Base-by-base conservation (phyloP, 2,888 invertebrate species). In the Coremacera marginata region DNA sequence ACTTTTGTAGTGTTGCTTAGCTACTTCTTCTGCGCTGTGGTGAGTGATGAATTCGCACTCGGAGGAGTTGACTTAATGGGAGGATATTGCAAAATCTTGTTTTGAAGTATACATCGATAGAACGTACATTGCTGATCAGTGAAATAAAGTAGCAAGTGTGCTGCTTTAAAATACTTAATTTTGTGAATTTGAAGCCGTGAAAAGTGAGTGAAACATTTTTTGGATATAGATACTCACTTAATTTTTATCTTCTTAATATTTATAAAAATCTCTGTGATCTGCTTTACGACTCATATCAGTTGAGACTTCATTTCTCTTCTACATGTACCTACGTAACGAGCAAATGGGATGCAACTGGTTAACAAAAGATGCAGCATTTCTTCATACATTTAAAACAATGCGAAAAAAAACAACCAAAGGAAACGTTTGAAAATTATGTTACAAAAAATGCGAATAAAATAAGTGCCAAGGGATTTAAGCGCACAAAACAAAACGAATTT, bases 41-140 rank as follows among this genome's bases (percentile, higher is more conserved):
- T 37, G 49, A 3, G 22, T 49, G 68, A 25, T 68, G 51, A 44
- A 5, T 25, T 44, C n/a, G 34, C 44, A 62, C 44, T 49, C 25
- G 11, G 2, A 37, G 57, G 37, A 22, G 22, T 63, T 51, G 44
- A 3, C 31, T 63, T 73, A 51, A 52, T 51, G 63, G 27, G 52
- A n/a, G 65, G 52, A 63, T 52, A 52, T 73, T 65, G 73, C 73
- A n/a, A 19, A 65, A 52, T 73, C 73, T 51, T 73, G 62, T 63
- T 63, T 73, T 27, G 14, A 5, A 16, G 19, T 14, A 44, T 44
- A 0, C 1, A 44, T 1, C 44, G 1, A 11, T 44, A 14, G 14
- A 7, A 44, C 2, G 2, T 44, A 3, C 14, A 44, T 44, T 44
- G 11, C 7, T 11, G 44, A 44, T 11, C 11, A 44, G 0, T 44